Evolutionary conservation across 2,888 invertebrate species (phyloP), one percentile per base, ranked within the genome.

Genomic region (Meiosimyza platycephala): DNA sequence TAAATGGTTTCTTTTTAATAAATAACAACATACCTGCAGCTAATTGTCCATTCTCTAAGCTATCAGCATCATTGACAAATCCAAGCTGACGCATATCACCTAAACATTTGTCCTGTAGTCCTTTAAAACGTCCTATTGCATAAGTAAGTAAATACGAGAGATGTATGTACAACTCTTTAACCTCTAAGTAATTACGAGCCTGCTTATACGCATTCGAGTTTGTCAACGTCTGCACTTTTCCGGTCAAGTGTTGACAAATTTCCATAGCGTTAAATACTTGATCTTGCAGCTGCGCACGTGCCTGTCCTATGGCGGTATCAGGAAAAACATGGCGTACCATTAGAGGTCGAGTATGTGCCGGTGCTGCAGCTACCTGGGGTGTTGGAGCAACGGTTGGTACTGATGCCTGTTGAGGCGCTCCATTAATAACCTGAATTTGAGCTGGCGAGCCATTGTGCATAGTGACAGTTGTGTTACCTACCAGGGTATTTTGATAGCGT

Each of bases 121-220:
- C 83, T 66, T 87, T 87, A 28, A 87, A 86, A 3, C 88, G 82
- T 7, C 87, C 88, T 69, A 86, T 85, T 1, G 87, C 86, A 72
- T 88, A 88, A 0, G 87, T 86, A 72, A 86, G 82, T 54, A 88
- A 75, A 74, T 88, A 88, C 3, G 87, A 87, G 13, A 88, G 77
- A 78, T 88, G 88, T 67, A 88, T 86, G 63, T 87, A 86, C 3
- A 88, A 78, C 72, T 88, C 87, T 72, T 88, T 88, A 6, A 88
- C 82, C 78, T 88, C 88, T 51, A 83, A 79, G 72, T 82, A 83
- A 72, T 80, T 85, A 22, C 81, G 82, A 0, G 84, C 88, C 66
- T 84, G 82, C 75, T 86, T 88, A 72, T 87, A 88, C 0, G 87
- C 86, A 79, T 87, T 87, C 55, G 87, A 86, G 75, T 85, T 85